Conservation (phyloP, 2,113 vertebrate species). For the Amia ocellicauda region DNA sequence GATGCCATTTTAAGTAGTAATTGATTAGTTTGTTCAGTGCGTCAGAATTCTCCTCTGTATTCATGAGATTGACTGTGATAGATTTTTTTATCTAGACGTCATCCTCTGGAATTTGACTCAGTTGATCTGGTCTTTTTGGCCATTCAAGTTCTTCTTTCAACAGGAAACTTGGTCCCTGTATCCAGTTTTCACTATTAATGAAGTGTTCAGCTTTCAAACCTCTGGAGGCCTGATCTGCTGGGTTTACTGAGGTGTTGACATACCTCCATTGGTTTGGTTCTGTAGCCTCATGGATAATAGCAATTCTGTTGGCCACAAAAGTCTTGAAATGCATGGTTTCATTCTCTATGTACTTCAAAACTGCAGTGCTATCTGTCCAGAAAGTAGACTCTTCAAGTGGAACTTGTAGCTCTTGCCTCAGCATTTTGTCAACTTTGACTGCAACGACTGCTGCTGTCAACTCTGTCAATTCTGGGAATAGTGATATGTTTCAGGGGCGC, state of each 20-base stretch:
- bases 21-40: background rate
- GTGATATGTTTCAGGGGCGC: conserved; percentile 9
- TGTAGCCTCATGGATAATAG: conserved; percentile 5
- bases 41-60: background rate
- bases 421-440: background rate
- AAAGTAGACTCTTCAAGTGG: conserved; percentile 12
- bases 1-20: background rate
- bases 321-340: conserved; percentile 22
- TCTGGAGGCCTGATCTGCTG: conserved; percentile 20
- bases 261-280: conserved; percentile 25
- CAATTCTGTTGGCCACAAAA: conserved; percentile 19
- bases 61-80: background rate
- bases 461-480: conserved; percentile 18
- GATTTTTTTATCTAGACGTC: background rate
- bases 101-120: background rate
- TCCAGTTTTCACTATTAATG: conserved; percentile 14
- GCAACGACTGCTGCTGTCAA: conserved; percentile 14
- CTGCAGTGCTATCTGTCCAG: conserved; percentile 18
- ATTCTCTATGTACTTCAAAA: conserved; percentile 23
- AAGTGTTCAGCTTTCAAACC: conserved; percentile 15
- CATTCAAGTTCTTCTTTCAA: background rate
- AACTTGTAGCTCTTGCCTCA: conserved; percentile 14
- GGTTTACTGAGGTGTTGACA: conserved; percentile 18
- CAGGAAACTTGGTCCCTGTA: conserved; percentile 20
- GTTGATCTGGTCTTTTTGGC: background rate